A percentile compares a stretch with the other conserved stretches of the same genome.
Evolutionary conservation across 2,888 invertebrate genomes (phyloP).

Genomic region (Ochropleura leucogaster): DNA sequence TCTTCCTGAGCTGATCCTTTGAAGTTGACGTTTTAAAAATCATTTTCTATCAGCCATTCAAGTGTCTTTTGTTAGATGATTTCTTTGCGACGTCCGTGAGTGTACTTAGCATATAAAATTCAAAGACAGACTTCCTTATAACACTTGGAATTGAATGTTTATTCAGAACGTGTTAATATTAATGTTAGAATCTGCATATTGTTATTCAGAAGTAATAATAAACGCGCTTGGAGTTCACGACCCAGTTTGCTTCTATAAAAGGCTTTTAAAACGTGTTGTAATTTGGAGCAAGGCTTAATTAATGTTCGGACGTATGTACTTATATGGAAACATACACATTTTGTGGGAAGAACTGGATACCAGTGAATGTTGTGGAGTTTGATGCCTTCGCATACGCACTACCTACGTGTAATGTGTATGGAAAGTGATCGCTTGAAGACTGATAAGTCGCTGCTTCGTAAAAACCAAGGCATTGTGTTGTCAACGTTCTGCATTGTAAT

Average conservation of each 20-base stretch:
- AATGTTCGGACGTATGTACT: slow-evolving; percentile 49
- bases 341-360: slow-evolving; percentile 60
- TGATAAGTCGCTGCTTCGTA: slow-evolving; percentile 62
- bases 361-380: slow-evolving; percentile 52
- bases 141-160: slow-evolving; percentile 45
- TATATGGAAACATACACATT: slow-evolving; percentile 35
- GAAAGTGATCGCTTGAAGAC: slow-evolving; percentile 57
- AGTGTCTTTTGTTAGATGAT: slow-evolving; percentile 48
- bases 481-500: slow-evolving; percentile 60
- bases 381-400: slow-evolving; percentile 28
- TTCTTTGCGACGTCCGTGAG: slow-evolving; percentile 39
- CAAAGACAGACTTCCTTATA: slow-evolving; percentile 43
- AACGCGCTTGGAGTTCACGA: slow-evolving; percentile 51
- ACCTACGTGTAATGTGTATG: slow-evolving; percentile 35
- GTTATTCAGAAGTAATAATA: slow-evolving; percentile 33
- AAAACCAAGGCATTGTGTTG: slow-evolving; percentile 61
- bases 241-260: slow-evolving; percentile 62
- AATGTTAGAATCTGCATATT: slow-evolving; percentile 37
- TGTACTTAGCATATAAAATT: slow-evolving; percentile 43
- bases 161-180: slow-evolving; percentile 35
- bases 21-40: slow-evolving; percentile 61
- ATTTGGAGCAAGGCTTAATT: slow-evolving; percentile 71
- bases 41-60: slow-evolving; percentile 51
- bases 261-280: slow-evolving; percentile 66
- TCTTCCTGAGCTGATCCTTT: slow-evolving; percentile 64